Base-by-base conservation (phyloP, 2,888 invertebrate genomes). In the Scelioninae gen. 1 region DNA sequence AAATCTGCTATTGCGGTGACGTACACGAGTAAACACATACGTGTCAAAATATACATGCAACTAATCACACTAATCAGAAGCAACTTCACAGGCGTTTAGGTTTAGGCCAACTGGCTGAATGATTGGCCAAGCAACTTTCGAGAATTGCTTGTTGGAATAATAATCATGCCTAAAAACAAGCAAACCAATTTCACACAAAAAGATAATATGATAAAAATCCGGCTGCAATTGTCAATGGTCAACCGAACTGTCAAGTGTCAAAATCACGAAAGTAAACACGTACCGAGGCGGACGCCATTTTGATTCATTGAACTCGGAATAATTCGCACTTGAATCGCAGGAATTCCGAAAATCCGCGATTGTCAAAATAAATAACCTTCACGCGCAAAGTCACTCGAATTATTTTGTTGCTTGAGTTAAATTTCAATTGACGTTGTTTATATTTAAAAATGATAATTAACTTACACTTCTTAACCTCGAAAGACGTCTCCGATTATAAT, bases 261-360 rank as follows among this genome's bases (percentile, higher is more conserved):
- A n/a, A n/a, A n/a, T n/a, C n/a, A 31, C 23, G 34, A 66, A 40
- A 68, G 29, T 31, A 62, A 55, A 68, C 84, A 92, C 91, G 87
- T 91, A 92, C 92, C 91, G 92, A 91, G 87, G 91, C 92, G 81
- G 92, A 92, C 88, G 92, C 92, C 92, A 92, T 92, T 55, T 90
- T 91, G 86, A 84, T 58, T 60, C 49, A 68, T 77, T 32, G 76
- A 13, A 55, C 40, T 31, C 7, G 43, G 23, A 15, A 23, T 16
- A 34, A 11, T 31, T 51, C 15, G 51, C 7, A 23, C 53, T 56
- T 31, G n/a, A n/a, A n/a, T n/a, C n/a, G n/a, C n/a, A n/a, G n/a
- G 29, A 66, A 66, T 43, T 40, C 38, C 43, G 38, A 53, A 16
- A 31, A 69, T 9, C 7, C 49, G 45, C 23, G 29, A 58, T 32